Conservation (phyloP, 2,113 vertebrate genomes). For the Aythya baeri region DNA sequence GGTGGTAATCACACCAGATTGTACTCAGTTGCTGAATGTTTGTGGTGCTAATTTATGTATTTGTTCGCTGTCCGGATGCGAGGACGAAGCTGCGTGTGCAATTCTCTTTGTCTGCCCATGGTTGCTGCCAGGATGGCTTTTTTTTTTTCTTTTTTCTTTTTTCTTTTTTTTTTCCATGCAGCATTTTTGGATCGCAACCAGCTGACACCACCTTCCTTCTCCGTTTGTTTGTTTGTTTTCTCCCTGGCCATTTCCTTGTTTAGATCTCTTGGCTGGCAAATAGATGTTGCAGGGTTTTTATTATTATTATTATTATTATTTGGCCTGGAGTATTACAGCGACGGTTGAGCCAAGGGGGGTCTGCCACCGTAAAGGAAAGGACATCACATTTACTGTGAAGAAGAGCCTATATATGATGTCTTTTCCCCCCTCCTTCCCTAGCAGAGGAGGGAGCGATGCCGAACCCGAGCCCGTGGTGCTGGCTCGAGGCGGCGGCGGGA, state of each 20-base stretch:
- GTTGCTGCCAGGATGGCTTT: neutral
- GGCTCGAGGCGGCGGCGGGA: neutral
- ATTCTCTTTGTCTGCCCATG: neutral
- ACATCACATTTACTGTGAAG: constrained; percentile 72
- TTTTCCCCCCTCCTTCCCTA: constrained; percentile 38
- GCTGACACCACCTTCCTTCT: neutral
- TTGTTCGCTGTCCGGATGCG: constrained; percentile 13
- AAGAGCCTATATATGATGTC: constrained; percentile 11
- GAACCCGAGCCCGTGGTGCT: neutral
- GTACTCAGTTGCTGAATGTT: constrained; percentile 51
- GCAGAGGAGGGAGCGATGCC: neutral
- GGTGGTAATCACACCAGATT: constrained; percentile 27
- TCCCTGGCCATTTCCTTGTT: neutral
- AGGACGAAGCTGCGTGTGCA: neutral
- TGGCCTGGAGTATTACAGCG: neutral
- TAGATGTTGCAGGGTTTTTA: neutral
- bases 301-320: neutral
- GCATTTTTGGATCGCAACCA: neutral
- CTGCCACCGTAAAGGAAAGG: constrained; percentile 8
- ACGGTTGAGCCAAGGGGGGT: neutral
- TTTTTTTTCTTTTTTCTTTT: no score
- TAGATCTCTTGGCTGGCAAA: neutral
- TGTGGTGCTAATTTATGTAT: constrained; percentile 82
- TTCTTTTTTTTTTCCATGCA: neutral
- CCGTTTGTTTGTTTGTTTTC: neutral